Evolutionary conservation across 1,140 invertebrate species (phyloP).

Genomic region (Penaeus japonicus): DNA sequence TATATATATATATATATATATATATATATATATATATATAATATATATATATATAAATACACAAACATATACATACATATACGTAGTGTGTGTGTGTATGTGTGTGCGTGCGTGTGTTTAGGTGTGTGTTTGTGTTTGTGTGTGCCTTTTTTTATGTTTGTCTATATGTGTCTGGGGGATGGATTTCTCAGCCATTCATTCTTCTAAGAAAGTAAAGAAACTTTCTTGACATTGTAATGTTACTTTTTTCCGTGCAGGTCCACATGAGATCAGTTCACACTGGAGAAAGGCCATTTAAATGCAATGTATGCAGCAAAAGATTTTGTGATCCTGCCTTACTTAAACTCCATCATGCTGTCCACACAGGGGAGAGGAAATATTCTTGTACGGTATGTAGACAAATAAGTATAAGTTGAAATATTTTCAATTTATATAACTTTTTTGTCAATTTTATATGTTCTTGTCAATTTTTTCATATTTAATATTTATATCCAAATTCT

Average conservation of each 20-base stretch:
- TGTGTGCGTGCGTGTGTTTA: no score
- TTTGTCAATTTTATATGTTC: neutral
- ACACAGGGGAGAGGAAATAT: constrained; percentile 14
- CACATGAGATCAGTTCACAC: constrained; percentile 32
- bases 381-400: neutral
- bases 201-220: no score
- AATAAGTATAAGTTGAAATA: neutral
- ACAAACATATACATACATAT: no score
- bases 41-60: no score
- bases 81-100: no score
- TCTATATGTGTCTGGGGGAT: no score
- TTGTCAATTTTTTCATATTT: neutral
- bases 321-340: constrained; percentile 14
- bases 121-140: no score
- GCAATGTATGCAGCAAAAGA: constrained; percentile 16
- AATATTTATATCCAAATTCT: neutral
- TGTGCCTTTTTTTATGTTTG: no score
- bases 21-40: no score
- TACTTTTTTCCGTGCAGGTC: neutral
- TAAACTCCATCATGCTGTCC: neutral
- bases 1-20: no score
- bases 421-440: neutral
- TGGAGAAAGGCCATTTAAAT: constrained; percentile 30
- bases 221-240: no score
- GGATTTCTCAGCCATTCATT: no score